Evolutionary conservation across 2,888 invertebrate species (phyloP).

Genomic region (Ennomos quercinarius): DNA sequence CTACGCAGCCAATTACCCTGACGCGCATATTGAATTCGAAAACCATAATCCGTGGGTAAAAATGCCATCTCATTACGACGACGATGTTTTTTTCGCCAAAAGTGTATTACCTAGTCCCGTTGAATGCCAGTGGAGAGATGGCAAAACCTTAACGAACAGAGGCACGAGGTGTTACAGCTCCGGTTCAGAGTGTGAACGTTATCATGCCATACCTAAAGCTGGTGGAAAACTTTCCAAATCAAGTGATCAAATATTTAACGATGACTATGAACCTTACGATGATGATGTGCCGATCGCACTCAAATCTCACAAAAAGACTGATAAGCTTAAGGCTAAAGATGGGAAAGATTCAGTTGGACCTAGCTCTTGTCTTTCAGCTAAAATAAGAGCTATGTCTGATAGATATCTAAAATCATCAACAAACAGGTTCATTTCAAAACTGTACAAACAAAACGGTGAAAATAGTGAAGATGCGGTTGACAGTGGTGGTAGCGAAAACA

Average conservation of each 20-base stretch:
- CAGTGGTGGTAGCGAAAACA: slow-evolving; percentile 56
- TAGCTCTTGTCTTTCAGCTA: slow-evolving; percentile 88
- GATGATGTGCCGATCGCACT: slow-evolving; percentile 56
- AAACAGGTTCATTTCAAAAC: slow-evolving; percentile 88
- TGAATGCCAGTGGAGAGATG: slow-evolving; percentile 72
- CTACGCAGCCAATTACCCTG: slow-evolving; percentile 66
- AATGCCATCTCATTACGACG: slow-evolving; percentile 76
- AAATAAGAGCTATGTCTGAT: slow-evolving; percentile 90
- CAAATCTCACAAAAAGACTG: slow-evolving; percentile 79
- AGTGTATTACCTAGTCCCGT: slow-evolving; percentile 59
- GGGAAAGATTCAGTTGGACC: slow-evolving; percentile 81
- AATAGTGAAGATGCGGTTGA: slow-evolving; percentile 61
- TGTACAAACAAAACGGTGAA: slow-evolving; percentile 84
- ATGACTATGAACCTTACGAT: slow-evolving; percentile 76
- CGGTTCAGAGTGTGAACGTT: slow-evolving; percentile 81
- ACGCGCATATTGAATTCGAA: slow-evolving; percentile 76
- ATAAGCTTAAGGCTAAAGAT: slow-evolving; percentile 76
- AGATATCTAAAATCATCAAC: slow-evolving; percentile 89
- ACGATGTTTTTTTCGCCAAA: slow-evolving; percentile 79
- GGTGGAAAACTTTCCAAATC: slow-evolving; percentile 79
- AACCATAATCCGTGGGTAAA: slow-evolving; percentile 82
- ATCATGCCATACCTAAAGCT: slow-evolving; percentile 76
- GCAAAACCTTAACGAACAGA: slow-evolving; percentile 70
- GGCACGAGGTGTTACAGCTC: slow-evolving; percentile 81
- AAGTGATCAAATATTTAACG: slow-evolving; percentile 84